Evolutionary conservation across 2,113 vertebrate genomes (phyloP), one percentile per base, ranked within the genome.

Genomic region (Atrichornis clamosus): DNA sequence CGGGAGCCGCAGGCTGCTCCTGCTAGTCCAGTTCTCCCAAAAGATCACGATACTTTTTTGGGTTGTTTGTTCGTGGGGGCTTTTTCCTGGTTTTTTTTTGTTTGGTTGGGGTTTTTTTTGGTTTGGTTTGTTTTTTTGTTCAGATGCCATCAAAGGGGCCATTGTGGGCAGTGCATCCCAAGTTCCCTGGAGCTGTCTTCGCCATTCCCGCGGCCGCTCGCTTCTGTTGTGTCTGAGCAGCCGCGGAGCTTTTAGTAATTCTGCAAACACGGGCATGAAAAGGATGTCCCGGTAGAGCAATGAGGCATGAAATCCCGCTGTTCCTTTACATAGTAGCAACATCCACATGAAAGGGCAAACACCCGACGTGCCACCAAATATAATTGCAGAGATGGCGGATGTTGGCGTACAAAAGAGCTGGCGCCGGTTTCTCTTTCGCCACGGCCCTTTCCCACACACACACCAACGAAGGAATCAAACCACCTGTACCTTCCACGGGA

Each of bases 301-400:
- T 46, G 97, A 95, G 83, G 91, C 95, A 87, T 94, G 94, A 97
- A 97, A 97, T 95, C 88, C 90, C 60, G 28, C 89, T 62, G 87
- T 63, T 86, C 85, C 89, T 95, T 80, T 87, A 69, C 78, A n/a
- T 24, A 44, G 37, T 12, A 18, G 64, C 81, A 89, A 90, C 75
- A 84, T 75, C 78, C 91, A 75, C 85, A 78, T 79, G 91, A 92
- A 78, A 88, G 58, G 58, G 64, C 84, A 28, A 74, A 75, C 78
- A 84, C 73, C 58, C 73, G 37, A 84, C 65, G 68, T 58, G 83
- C 84, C 79, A 93, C 85, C 59, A 84, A 92, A 56, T 56, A 41
- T 22, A 78, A 87, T 74, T 64, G 78, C 85, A 9, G 37, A n/a
- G 80, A 88, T 23, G 67, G 77, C 72, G 78, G 50, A 87, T 56